Conservation (phyloP, 2,113 vertebrate genomes). For the Cheirogaleus medius region DNA sequence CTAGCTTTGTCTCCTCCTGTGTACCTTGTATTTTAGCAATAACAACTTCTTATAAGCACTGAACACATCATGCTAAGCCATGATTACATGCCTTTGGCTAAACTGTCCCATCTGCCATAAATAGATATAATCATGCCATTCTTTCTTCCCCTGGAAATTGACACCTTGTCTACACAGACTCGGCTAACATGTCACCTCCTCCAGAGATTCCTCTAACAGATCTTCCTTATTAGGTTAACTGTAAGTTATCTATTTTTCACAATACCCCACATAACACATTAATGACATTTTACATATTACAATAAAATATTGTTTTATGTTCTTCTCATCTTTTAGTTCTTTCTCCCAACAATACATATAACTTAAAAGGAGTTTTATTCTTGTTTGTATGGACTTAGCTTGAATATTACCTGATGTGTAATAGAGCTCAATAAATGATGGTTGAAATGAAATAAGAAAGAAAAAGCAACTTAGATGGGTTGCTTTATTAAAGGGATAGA, state of each 20-base stretch:
- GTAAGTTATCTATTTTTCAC: neutral
- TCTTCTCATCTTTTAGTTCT: neutral
- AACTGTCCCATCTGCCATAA: neutral
- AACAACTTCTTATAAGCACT: neutral
- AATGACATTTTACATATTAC: neutral
- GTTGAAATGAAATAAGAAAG: neutral
- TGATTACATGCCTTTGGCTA: neutral
- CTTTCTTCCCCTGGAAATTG: neutral
- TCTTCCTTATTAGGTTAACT: neutral
- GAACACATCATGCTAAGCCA: neutral
- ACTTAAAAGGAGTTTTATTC: neutral
- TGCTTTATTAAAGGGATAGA: neutral
- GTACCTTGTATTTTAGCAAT: neutral
- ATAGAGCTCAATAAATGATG: neutral
- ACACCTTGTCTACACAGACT: neutral
- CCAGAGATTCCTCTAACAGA: neutral
- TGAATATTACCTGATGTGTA: neutral
- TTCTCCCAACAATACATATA: neutral
- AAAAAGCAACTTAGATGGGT: neutral
- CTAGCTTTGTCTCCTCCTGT: neutral
- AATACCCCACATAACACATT: neutral
- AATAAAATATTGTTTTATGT: neutral
- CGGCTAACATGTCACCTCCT: neutral
- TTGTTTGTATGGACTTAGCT: neutral
- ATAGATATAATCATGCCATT: neutral